A percentile compares a stretch with the other conserved stretches of the same genome.
Conservation (phyloP, 1,140 invertebrate genomes). For the Drosophila albomicans region DNA sequence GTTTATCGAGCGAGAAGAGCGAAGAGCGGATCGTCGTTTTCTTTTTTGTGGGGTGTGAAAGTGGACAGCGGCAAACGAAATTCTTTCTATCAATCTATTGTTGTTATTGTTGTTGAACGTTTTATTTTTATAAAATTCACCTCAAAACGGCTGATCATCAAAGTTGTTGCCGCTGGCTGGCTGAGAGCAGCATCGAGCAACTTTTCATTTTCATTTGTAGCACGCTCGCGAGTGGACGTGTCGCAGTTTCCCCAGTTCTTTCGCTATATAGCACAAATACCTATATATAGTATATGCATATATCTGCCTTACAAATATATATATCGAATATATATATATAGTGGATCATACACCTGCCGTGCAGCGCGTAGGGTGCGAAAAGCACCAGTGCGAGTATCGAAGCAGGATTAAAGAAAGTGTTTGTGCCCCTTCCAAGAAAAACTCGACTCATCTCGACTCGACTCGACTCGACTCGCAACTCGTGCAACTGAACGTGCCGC, state of each 20-base stretch:
- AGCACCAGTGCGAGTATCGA: conserved; percentile 33
- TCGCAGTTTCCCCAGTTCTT: conserved; percentile 46
- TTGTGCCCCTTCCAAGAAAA: neutral
- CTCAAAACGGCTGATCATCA: conserved; percentile 81
- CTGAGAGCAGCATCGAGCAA: conserved; percentile 41
- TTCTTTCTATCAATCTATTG: conserved; percentile 42
- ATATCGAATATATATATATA: conserved; percentile 43
- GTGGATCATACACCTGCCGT: conserved; percentile 62
- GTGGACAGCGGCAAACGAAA: conserved; percentile 51
- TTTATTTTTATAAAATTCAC: conserved; percentile 80
- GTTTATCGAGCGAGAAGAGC: conserved; percentile 10
- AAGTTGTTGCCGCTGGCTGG: conserved; percentile 26
- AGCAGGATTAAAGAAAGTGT: conserved; percentile 10
- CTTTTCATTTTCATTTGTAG: conserved; percentile 78
- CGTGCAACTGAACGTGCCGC: conserved; percentile 42
- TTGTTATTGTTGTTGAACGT: conserved; percentile 57
- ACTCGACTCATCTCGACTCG: neutral
- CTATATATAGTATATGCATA: conserved; percentile 39
- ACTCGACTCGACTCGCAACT: conserved; percentile 15
- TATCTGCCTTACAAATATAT: conserved; percentile 26
- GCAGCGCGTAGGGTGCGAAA: conserved; percentile 49
- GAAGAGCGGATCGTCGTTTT: neutral
- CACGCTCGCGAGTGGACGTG: conserved; percentile 80
- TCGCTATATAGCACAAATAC: conserved; percentile 50
- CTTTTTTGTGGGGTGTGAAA: conserved; percentile 46